Conservation (phyloP, 2,888 invertebrate genomes). For the Dryococelus australis region DNA sequence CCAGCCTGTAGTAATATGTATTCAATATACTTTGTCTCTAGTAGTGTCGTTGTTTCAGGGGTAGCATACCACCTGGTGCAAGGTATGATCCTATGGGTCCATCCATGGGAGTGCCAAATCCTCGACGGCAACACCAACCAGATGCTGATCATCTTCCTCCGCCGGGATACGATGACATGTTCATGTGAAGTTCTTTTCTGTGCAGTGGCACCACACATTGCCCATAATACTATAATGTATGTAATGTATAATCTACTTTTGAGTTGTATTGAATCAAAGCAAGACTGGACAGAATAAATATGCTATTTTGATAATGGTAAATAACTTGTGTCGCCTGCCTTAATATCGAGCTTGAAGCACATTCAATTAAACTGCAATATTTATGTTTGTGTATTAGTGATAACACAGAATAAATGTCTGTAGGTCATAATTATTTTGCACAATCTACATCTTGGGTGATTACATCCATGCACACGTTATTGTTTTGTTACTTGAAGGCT, state of each 20-base stretch:
- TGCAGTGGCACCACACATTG: neutral
- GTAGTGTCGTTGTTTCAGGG: slow-evolving; percentile 58
- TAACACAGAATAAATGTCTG: no score
- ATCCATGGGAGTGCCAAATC: slow-evolving; percentile 55
- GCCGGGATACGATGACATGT: slow-evolving; percentile 80
- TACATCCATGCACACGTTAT: no score
- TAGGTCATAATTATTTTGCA: no score
- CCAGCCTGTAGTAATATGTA: no score
- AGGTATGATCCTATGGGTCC: slow-evolving; percentile 88
- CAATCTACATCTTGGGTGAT: no score
- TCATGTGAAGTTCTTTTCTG: slow-evolving; percentile 64
- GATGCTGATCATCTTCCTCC: slow-evolving; percentile 79
- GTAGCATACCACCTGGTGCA: slow-evolving; percentile 77
- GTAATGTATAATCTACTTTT: neutral
- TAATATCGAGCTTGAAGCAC: no score
- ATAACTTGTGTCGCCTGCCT: no score
- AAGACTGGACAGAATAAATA: neutral
- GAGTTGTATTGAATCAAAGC: neutral
- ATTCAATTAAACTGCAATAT: no score
- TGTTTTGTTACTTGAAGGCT: no score
- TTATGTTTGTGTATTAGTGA: no score
- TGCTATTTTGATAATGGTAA: neutral
- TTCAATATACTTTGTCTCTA: no score
- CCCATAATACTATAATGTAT: neutral
- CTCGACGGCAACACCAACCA: slow-evolving; percentile 56